Percentiles rank a stretch among this genome's conserved stretches.
Conservation (phyloP, 2,113 vertebrate genomes). For the Hirundichthys speculiger region DNA sequence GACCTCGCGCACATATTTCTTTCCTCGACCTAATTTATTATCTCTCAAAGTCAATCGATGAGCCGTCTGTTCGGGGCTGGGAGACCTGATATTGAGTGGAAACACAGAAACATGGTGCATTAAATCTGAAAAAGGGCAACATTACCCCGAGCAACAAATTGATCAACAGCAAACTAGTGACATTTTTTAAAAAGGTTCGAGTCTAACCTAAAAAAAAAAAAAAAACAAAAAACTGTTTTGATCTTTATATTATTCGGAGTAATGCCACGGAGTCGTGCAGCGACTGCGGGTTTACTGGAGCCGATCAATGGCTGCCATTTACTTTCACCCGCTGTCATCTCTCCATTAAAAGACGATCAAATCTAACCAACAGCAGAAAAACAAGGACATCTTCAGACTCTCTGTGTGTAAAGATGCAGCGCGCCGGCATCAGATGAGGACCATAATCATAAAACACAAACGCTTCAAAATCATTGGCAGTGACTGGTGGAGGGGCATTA, state of each 20-base stretch:
- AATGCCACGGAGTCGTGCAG: not conserved
- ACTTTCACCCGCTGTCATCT: not conserved
- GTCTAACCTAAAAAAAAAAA: not conserved
- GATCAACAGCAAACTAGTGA: not conserved
- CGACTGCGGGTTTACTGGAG: not conserved
- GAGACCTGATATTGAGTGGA: not conserved
- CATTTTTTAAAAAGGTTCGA: conserved; percentile 1
- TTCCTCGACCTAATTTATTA: too few relatives aligned
- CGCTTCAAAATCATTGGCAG: too few relatives aligned
- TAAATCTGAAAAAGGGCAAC: not conserved
- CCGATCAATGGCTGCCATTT: not conserved
- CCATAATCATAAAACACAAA: too few relatives aligned
- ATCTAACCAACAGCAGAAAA: not conserved
- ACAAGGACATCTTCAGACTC: not conserved
- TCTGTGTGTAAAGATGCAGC: too few relatives aligned
- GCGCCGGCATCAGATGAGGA: too few relatives aligned
- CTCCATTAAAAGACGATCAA: not conserved
- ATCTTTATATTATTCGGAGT: not conserved
- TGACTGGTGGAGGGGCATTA: too few relatives aligned
- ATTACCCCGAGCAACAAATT: conserved; percentile 2
- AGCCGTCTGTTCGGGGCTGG: not conserved
- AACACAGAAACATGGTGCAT: not conserved
- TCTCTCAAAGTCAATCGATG: not conserved
- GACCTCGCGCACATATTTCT: too few relatives aligned
- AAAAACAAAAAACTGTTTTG: not conserved